phyloP scores from a whole-genome alignment of 1,140 invertebrate genomes.

The Bacillus rossius region DNA sequence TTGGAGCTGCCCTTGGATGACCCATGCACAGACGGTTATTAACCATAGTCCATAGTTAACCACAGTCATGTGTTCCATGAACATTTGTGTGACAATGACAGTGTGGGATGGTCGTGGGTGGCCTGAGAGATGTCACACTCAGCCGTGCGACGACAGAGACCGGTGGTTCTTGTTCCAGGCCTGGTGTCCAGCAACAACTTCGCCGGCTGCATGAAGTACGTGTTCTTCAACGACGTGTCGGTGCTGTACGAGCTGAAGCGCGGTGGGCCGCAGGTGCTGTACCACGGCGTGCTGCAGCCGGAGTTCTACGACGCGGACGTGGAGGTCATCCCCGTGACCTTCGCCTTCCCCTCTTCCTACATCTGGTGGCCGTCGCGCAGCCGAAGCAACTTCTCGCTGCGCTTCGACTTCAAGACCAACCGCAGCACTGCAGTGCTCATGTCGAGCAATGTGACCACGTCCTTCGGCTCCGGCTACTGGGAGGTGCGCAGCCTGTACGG shows the following conservation, averaged over 20 bases:
- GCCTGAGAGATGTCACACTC: no score
- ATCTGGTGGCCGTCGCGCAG: constrained; percentile 75
- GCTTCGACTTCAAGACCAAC: constrained; percentile 85
- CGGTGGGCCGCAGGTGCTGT: constrained; percentile 62
- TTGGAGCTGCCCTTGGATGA: no score
- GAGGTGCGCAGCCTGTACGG: constrained; percentile 70
- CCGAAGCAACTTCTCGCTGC: constrained; percentile 61
- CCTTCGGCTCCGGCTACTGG: constrained; percentile 71
- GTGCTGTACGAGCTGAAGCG: constrained; percentile 82
- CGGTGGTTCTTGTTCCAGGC: no score
- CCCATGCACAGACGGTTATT: no score
- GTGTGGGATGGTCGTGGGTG: no score
- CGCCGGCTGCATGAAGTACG: constrained; percentile 83
- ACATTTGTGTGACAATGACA: no score
- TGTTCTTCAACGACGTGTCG: constrained; percentile 88
- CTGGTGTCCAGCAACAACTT: constrained; percentile 51
- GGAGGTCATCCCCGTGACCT: constrained; percentile 85
- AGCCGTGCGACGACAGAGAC: no score
- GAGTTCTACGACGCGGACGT: constrained; percentile 80
- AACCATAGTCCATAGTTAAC: no score
- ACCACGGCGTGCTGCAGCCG: constrained; percentile 63
- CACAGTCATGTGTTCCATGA: no score
- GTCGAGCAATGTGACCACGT: constrained; percentile 68
- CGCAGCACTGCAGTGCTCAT: constrained; percentile 77
- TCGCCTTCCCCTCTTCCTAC: constrained; percentile 83